Evolutionary conservation across 2,113 vertebrate species (phyloP), one percentile per base, ranked within the genome.

Genomic region (Epinephelus cyanopodus): DNA sequence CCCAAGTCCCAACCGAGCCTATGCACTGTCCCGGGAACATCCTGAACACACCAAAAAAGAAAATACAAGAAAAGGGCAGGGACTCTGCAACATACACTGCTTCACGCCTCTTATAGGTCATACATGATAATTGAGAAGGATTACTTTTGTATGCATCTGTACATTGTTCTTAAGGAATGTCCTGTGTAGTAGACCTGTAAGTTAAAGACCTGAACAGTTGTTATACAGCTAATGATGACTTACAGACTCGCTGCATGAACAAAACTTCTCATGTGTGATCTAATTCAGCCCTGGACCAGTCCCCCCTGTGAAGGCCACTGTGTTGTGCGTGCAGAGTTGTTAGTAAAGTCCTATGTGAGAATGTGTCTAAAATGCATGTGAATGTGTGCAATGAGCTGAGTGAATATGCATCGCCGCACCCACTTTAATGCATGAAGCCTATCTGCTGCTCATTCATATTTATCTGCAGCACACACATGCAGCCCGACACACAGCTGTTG

Each of bases 391-490:
- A 74, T 81, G 82, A 89, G 80, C 89, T 87, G 82, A 81, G 82
- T 57, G 67, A 78, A 82, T 61, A 91, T 87, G 91, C 90, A 90
- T 91, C 69, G 81, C 42, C 76, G 77, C 88, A 83, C 82, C 50
- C 73, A 87, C 84, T 74, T 81, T 80, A 90, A 90, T 79, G 88
- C 85, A 86, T 76, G 61, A 70, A 54, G 81, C 78, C 84, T 64
- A 71, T 71, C 77, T 77, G 74, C 74, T 50, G 84, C 90, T 92
- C 89, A 92, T 90, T 93, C 70, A 89, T 91, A 90, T 92, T 89
- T 75, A 91, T 88, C 83, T 63, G 52, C 79, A 7, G 54, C 83
- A 75, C 87, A 69, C 56, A 52, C 19, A 62, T 74, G 82, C 80
- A 57, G n/a, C 57, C 66, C 23, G 64, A 78, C 81, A 78, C 81